Evolutionary conservation across 2,888 invertebrate species (phyloP).

Genomic region (Drosophila meridiana): DNA sequence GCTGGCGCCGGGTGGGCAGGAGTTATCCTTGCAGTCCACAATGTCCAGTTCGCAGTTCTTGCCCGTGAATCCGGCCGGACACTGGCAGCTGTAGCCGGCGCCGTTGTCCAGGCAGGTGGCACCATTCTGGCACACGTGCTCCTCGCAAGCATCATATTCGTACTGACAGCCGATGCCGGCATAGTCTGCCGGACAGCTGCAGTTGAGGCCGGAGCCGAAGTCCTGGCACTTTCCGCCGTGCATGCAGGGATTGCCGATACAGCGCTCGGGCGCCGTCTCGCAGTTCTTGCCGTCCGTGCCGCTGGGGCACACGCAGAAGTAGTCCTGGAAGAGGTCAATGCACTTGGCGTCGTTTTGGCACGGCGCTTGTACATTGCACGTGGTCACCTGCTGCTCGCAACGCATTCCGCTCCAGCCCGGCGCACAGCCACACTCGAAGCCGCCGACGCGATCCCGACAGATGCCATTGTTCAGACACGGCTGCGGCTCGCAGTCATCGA

Average conservation of each 20-base stretch:
- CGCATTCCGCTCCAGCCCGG: constrained; percentile 94
- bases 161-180: constrained; percentile 96
- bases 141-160: constrained; percentile 96
- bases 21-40: constrained; percentile 95
- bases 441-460: constrained; percentile 94
- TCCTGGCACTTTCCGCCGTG: constrained; percentile 98
- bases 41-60: constrained; percentile 96
- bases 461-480: constrained; percentile 96
- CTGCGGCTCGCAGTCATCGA: constrained; percentile 93
- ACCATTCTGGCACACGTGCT: constrained; percentile 95
- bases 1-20: constrained; percentile 96
- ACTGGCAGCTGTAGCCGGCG: constrained; percentile 93
- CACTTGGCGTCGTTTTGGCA: constrained; percentile 97
- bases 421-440: constrained; percentile 92
- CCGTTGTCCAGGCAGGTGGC: constrained; percentile 96
- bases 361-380: constrained; percentile 91
- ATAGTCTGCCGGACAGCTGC: constrained; percentile 94
- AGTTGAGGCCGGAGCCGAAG: constrained; percentile 97
- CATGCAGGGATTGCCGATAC: constrained; percentile 91
- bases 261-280: constrained; percentile 96
- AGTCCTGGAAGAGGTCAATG: constrained; percentile 93
- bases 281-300: constrained; percentile 99
- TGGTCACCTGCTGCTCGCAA: constrained; percentile 95
- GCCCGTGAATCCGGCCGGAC: constrained; percentile 92
- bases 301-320: constrained; percentile 90